Conservation (phyloP, 2,113 vertebrate species). For the Hippotragus niger region DNA sequence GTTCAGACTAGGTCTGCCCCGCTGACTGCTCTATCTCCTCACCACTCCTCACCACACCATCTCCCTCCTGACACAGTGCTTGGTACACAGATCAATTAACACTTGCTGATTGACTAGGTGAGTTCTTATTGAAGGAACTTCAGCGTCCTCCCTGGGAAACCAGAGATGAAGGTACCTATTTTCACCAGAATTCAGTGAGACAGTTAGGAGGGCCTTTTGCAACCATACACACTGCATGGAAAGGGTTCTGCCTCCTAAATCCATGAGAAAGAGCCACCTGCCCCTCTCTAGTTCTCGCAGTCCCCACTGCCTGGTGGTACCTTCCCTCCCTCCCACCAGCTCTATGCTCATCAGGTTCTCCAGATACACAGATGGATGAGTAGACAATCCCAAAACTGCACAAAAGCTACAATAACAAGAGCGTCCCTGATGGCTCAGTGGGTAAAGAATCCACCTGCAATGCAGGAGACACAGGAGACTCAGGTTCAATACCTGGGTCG, state of each 20-base stretch:
- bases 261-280: neutral
- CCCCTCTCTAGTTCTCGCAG: neutral
- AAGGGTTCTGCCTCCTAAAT: neutral
- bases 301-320: neutral
- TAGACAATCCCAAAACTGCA: neutral
- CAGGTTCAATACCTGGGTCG: neutral
- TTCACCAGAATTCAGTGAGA: neutral
- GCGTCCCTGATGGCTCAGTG: neutral
- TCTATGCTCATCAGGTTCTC: neutral
- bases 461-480: neutral
- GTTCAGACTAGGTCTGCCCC: neutral
- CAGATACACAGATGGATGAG: neutral
- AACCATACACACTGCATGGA: neutral
- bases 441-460: neutral
- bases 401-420: neutral
- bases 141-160: neutral
- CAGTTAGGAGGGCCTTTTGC: neutral
- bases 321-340: neutral
- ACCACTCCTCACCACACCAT: neutral
- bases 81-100: neutral
- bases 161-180: neutral
- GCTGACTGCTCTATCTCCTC: no score
- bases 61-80: neutral
- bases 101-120: neutral
- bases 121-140: neutral